Evolutionary conservation across 2,113 vertebrate species (phyloP), one percentile per base, ranked within the genome.

Genomic region (Lichenostomus cassidix): DNA sequence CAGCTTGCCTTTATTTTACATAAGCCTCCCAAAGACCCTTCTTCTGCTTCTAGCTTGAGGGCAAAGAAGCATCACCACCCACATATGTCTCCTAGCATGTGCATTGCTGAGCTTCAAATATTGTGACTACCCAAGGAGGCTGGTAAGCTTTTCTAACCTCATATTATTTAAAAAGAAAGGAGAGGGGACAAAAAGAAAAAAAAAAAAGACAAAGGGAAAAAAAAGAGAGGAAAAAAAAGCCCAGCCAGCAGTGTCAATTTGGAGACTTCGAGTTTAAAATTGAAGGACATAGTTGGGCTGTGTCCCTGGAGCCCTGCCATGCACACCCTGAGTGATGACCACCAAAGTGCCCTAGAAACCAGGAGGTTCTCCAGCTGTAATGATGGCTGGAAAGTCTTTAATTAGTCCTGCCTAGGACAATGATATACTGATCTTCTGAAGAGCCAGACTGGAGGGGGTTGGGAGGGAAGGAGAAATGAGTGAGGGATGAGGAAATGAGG

Each of bases 181-280:
- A 42, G 12, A 33, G 28, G 41, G 11, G 16, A 19, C 19, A n/a
- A 39, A 18, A 35, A 42, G 13, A 64, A 7, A 25, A 2, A 20
- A 31, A 46, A 23, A 37, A 27, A 31, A 42, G 4, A 8, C 15
- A 11, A 5, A 2, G n/a, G 1, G 2, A 17, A 8, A 18, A 33
- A 41, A 2, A 47, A 47, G 47, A 47, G 4, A 63, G 1, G 9
- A 4, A 64, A 50, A 42, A 3, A 16, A 67, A 85, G 4, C 42
- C 7, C 6, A 63, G 29, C 19, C 41, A 75, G 17, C 23, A 64
- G 18, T 11, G 9, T 47, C 18, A 35, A 2, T 50, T 60, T 77
- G 37, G 52, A 78, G 31, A 39, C 22, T 84, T 44, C 31, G 15
- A 24, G 31, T 73, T 94, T 70, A 80, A 85, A 94, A 86, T 16